Base-by-base conservation (phyloP, 2,797 vertebrate species). In the Coendou prehensilis region DNA sequence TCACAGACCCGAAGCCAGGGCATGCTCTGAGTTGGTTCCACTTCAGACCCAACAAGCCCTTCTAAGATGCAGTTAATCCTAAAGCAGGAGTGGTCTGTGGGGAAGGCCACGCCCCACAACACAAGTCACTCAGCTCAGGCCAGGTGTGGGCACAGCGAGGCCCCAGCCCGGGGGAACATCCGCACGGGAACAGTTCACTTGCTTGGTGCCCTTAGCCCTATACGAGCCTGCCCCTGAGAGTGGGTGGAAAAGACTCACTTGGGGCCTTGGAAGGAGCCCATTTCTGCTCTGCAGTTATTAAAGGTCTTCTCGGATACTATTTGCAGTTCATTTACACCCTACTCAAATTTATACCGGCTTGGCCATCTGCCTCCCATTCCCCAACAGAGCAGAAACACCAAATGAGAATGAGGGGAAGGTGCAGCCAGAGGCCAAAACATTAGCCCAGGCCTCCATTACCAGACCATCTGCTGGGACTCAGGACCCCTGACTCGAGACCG, bases 1-100 rank as follows among this genome's bases (percentile, higher is more conserved):
- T 76, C 45, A 14, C 47, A 7, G 9, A 18, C 37, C 26, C 6
- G 56, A 47, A 75, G 61, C 67, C 59, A 1, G 0, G 1, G 33
- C 8, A 54, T 10, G 6, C 73, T 67, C 84, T 0, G 56, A 73
- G 61, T 47, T 0, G 5, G 64, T 54, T 45, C 37, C 4, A 20
- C 20, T 26, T 50, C 52, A 57, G 56, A 52, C 30, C 56, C 50
- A 88, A 8, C 2, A 23, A 22, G 37, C 45, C 87, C 94, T 78
- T 96, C 84, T 82, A 76, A 76, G 54, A 82, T 33, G 78, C 79
- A 56, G 17, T 78, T 61, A 69, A 57, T 87, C 63, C 83, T 45
- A 76, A 88, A 95, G 52, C 26, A 57, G 18, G 83, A 15, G 94
- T 92, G 95, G 87, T 76, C 95, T 88, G 78, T 94, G 85, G 88